phyloP scores from a whole-genome alignment of 2,888 invertebrate species.

The Amphipoea oculea region DNA sequence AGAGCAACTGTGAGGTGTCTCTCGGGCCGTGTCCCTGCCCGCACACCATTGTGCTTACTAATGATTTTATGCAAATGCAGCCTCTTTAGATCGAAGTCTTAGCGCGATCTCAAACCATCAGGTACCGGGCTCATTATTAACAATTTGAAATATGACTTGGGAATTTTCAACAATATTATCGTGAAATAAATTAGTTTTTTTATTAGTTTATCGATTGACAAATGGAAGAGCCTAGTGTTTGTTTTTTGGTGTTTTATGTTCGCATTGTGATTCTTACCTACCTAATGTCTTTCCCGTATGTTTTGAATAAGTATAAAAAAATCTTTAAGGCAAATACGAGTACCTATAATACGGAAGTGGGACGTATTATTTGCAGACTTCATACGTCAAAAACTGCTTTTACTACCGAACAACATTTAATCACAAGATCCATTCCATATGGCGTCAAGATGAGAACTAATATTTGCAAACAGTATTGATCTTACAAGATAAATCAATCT shows the following conservation, averaged over 20 bases:
- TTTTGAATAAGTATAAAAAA: background rate
- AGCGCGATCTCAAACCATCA: conserved; percentile 90
- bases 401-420: background rate
- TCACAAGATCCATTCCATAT: background rate
- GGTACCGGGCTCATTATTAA: conserved; percentile 90
- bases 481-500: conserved; percentile 17
- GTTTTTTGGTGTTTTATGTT: conserved; percentile 2
- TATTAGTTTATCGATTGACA: conserved; percentile 76
- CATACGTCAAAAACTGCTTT: background rate
- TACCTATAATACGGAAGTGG: background rate
- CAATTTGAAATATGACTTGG: conserved; percentile 89
- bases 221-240: conserved; percentile 48
- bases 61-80: conserved; percentile 91
- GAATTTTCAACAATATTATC: conserved; percentile 84
- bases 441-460: background rate
- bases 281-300: background rate
- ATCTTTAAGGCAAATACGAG: background rate
- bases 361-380: background rate
- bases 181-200: conserved; percentile 83
- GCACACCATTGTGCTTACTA: conserved; percentile 90
- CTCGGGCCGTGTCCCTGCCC: conserved; percentile 88
- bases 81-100: conserved; percentile 91
- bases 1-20: conserved; percentile 86
- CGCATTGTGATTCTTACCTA: background rate
- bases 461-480: conserved; percentile 9